phyloP scores from a whole-genome alignment of 1,140 invertebrate genomes.

The Lepidurus arcticus region DNA sequence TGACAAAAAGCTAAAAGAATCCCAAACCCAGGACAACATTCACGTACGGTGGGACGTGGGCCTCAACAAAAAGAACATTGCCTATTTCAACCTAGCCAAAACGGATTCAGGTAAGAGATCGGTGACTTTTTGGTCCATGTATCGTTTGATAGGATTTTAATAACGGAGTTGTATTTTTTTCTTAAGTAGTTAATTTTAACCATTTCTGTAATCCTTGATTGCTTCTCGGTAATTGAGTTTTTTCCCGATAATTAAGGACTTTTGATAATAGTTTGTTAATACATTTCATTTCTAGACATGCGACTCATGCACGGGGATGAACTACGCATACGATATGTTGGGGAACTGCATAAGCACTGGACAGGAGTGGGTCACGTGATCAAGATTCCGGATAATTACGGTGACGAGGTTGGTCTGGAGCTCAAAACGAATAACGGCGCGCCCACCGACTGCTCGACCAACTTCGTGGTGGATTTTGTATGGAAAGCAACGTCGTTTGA shows the following conservation, averaged over 20 bases:
- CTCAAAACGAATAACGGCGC: slow-evolving; percentile 84
- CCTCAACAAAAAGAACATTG: slow-evolving; percentile 95
- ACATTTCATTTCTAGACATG: slow-evolving; percentile 63
- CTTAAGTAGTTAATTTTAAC: slow-evolving; percentile 16
- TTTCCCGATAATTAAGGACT: too few relatives aligned
- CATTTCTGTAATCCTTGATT: background rate
- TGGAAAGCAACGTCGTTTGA: slow-evolving; percentile 99
- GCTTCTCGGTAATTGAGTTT: background rate
- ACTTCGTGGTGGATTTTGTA: slow-evolving; percentile 98
- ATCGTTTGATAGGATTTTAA: slow-evolving; percentile 29
- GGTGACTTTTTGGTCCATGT: background rate
- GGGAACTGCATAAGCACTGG: slow-evolving; percentile 90
- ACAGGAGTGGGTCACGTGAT: slow-evolving; percentile 91
- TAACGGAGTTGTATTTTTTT: background rate
- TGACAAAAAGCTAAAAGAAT: slow-evolving; percentile 96
- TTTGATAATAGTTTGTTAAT: background rate
- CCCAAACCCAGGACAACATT: slow-evolving; percentile 97
- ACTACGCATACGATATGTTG: slow-evolving; percentile 84
- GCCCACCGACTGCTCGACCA: slow-evolving; percentile 84
- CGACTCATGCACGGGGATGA: slow-evolving; percentile 99
- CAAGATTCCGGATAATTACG: slow-evolving; percentile 98
- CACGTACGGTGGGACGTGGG: slow-evolving; percentile 98
- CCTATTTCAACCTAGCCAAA: slow-evolving; percentile 95
- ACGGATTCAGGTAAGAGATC: slow-evolving; percentile 67
- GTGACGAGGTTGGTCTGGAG: slow-evolving; percentile 96